Percentiles rank a stretch among this genome's conserved stretches.
Conservation (phyloP, 2,888 invertebrate species). For the Microplitis manilae region DNA sequence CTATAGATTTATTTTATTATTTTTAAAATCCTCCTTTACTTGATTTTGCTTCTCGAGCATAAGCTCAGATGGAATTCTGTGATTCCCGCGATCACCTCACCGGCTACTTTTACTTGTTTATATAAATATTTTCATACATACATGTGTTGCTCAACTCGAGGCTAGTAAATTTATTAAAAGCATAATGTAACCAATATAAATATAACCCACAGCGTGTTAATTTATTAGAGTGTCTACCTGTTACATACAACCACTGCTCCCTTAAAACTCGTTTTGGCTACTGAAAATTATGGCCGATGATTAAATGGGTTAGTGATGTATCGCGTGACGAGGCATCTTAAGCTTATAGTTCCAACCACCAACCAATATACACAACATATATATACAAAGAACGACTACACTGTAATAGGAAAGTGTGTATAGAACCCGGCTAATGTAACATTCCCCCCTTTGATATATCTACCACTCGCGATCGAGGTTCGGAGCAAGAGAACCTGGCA, state of each 20-base stretch:
- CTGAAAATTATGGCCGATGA: slow-evolving; percentile 31
- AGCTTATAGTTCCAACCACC: not conserved
- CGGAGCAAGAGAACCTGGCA: slow-evolving; percentile 14
- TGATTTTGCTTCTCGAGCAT: slow-evolving; percentile 30
- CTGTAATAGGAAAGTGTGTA: not conserved
- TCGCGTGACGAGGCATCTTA: slow-evolving; percentile 29
- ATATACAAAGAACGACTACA: too few species aligned
- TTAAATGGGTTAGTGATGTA: slow-evolving; percentile 43
- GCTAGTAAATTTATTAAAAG: not conserved
- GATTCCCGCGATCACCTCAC: slow-evolving; percentile 25
- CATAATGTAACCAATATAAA: not conserved
- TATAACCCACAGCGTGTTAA: not conserved
- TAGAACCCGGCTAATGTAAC: slow-evolving; percentile 19
- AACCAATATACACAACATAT: too few species aligned
- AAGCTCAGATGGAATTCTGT: slow-evolving; percentile 35
- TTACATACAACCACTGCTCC: not conserved
- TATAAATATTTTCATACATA: slow-evolving; percentile 1
- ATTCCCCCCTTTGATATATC: slow-evolving; percentile 24
- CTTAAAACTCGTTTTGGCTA: slow-evolving; percentile 29
- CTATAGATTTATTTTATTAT: slow-evolving; percentile 11
- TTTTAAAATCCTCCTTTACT: slow-evolving; percentile 24
- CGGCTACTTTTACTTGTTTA: not conserved
- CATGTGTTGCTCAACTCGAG: not conserved
- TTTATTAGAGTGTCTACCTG: slow-evolving; percentile 16
- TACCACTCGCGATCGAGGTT: not conserved